phyloP scores from a whole-genome alignment of 2,797 vertebrate genomes.

The Cynodonichthys magdalenae region DNA sequence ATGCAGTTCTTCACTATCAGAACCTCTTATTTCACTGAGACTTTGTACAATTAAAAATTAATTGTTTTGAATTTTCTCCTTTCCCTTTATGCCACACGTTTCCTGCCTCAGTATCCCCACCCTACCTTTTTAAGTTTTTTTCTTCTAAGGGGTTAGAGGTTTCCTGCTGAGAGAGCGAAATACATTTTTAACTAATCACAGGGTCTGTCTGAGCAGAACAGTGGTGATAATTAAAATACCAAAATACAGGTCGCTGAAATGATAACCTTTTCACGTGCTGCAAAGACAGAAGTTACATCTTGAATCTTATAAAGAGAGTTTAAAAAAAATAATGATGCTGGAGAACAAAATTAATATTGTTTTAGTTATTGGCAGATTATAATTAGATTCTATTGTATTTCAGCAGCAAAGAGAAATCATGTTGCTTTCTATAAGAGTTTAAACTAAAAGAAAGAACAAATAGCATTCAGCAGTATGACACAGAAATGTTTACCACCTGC shows the following conservation, averaged over 20 bases:
- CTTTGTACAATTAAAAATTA: conserved; percentile 36
- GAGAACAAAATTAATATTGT: conserved; percentile 14
- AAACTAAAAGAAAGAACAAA: conserved; percentile 8
- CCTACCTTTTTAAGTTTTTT: conserved; percentile 1
- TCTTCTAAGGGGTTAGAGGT: conserved; percentile 38
- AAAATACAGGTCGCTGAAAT: conserved; percentile 51
- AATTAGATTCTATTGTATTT: conserved; percentile 24
- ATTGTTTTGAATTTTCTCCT: conserved; percentile 53
- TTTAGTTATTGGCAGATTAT: conserved; percentile 24
- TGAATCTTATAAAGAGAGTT: conserved; percentile 20
- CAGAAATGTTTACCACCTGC: background rate
- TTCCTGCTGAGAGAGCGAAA: conserved; percentile 50
- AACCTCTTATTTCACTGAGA: conserved; percentile 43
- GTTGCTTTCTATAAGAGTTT: conserved; percentile 7
- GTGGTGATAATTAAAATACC: conserved; percentile 52
- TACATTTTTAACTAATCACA: conserved; percentile 57
- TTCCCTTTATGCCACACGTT: conserved; percentile 34
- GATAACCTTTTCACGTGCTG: conserved; percentile 47
- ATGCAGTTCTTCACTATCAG: background rate
- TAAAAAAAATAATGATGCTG: conserved; percentile 13
- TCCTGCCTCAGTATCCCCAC: background rate
- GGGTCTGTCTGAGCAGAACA: conserved; percentile 44
- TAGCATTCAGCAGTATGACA: background rate
- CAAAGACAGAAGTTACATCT: conserved; percentile 11
- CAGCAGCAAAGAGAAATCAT: conserved; percentile 9